phyloP scores from a whole-genome alignment of 1,140 invertebrate genomes.

The Magallana ariakensis region DNA sequence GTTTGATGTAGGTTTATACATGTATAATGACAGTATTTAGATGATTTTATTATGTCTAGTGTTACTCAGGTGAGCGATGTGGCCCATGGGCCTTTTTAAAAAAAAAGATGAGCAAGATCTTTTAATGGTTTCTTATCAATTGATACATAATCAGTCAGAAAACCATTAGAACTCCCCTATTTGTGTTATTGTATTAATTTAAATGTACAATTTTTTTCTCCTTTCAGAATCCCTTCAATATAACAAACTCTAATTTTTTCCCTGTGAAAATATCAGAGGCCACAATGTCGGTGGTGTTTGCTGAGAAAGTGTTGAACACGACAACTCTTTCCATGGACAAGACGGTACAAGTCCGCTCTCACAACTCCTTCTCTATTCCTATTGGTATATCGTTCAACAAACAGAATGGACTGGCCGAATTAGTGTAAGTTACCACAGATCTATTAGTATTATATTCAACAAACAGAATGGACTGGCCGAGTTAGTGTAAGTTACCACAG shows the following conservation, averaged over 20 bases:
- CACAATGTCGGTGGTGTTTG: slow-evolving; percentile 62
- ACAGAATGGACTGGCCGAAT: slow-evolving; percentile 56
- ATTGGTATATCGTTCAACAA: slow-evolving; percentile 57
- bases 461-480: slow-evolving; percentile 42
- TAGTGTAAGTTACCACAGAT: slow-evolving; percentile 67
- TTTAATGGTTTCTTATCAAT: no score
- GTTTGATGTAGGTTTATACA: no score
- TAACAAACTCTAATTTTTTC: slow-evolving; percentile 69
- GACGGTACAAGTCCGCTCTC: slow-evolving; percentile 53
- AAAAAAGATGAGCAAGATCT: no score
- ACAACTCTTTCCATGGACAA: slow-evolving; percentile 43
- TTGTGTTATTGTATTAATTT: no score
- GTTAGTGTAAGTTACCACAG: no score
- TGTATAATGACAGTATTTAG: no score
- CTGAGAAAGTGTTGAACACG: slow-evolving; percentile 58
- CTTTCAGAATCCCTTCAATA: slow-evolving; percentile 69
- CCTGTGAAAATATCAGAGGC: slow-evolving; percentile 61
- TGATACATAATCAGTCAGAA: no score
- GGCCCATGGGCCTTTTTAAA: no score
- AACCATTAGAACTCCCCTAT: no score
- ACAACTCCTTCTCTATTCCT: slow-evolving; percentile 38
- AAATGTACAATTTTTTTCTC: neutral
- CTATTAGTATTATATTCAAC: no score
- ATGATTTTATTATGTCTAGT: no score
- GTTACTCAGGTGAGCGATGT: no score